These are phyloP conservation scores for Linepithema humile DNA, from an alignment of 1,140 invertebrate genomes.

Conservation along the genomic window DNA sequence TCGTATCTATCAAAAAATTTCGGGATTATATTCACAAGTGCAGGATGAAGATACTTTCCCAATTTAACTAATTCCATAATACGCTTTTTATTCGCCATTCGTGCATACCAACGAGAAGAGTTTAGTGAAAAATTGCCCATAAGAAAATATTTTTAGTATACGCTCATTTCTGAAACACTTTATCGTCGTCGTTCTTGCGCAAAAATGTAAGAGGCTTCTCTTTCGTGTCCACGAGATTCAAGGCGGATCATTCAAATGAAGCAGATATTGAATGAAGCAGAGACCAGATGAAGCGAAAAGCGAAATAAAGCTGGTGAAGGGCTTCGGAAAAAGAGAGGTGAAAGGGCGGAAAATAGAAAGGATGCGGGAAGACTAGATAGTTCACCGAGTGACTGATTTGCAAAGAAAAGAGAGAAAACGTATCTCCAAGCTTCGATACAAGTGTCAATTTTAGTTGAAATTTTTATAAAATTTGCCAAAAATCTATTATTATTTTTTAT, in stretches of 20 bases:
- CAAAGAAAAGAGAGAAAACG: neutral
- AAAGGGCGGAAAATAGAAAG: slow-evolving; percentile 5
- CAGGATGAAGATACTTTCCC: neutral
- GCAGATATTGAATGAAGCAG: slow-evolving; percentile 5
- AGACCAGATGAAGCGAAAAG: slow-evolving; percentile 15
- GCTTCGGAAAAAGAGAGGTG: neutral
- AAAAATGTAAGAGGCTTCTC: neutral
- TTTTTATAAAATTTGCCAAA: neutral
- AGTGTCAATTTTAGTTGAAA: neutral
- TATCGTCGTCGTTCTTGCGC: neutral
- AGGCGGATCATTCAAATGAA: slow-evolving; percentile 8
- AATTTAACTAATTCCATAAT: neutral
- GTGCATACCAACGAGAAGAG: neutral
- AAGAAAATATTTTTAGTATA: neutral
- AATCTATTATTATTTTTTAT: neutral
- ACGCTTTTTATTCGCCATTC: neutral
- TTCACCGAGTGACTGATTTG: slow-evolving; percentile 18
- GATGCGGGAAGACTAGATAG: neutral
- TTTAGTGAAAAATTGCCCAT: neutral
- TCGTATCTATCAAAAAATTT: neutral
- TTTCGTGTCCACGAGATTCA: slow-evolving; percentile 22
- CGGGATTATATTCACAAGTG: neutral
- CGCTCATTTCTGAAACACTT: neutral
- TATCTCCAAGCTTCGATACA: neutral
- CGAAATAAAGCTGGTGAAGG: neutral